Percentiles rank a stretch among this genome's conserved stretches.
phyloP scores from a whole-genome alignment of 2,113 vertebrate genomes.

The Sclerurus mexicanus region DNA sequence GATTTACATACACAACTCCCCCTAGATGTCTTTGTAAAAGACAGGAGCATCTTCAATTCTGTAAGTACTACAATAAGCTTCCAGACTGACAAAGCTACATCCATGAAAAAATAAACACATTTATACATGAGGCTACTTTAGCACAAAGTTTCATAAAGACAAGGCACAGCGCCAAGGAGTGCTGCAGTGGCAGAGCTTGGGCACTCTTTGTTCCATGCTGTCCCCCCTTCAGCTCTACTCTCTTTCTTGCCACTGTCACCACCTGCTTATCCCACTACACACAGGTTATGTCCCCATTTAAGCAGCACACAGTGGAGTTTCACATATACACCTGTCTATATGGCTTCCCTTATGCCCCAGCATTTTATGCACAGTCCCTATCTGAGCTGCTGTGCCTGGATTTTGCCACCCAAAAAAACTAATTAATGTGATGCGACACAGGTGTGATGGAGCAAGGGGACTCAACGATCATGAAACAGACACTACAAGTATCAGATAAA shows the following conservation, averaged over 20 bases:
- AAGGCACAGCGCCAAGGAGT: background rate
- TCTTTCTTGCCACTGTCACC: background rate
- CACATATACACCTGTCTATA: background rate
- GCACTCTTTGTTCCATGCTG: background rate
- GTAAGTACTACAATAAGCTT: background rate
- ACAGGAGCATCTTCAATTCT: background rate
- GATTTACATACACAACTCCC: background rate
- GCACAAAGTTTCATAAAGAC: background rate
- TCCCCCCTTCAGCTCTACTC: background rate
- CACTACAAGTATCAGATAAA: background rate
- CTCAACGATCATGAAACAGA: background rate
- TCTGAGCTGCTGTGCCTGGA: background rate
- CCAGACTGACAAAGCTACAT: background rate
- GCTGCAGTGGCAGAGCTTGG: background rate
- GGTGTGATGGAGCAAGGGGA: background rate
- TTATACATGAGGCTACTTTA: background rate
- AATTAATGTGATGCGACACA: background rate
- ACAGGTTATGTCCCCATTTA: background rate
- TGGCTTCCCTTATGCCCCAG: background rate
- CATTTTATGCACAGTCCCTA: background rate
- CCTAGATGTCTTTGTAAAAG: background rate
- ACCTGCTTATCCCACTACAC: background rate
- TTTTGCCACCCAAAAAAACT: background rate
- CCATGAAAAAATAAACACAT: background rate
- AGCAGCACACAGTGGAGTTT: accelerated